phyloP scores from a whole-genome alignment of 2,797 vertebrate genomes.

The Manis javanica region DNA sequence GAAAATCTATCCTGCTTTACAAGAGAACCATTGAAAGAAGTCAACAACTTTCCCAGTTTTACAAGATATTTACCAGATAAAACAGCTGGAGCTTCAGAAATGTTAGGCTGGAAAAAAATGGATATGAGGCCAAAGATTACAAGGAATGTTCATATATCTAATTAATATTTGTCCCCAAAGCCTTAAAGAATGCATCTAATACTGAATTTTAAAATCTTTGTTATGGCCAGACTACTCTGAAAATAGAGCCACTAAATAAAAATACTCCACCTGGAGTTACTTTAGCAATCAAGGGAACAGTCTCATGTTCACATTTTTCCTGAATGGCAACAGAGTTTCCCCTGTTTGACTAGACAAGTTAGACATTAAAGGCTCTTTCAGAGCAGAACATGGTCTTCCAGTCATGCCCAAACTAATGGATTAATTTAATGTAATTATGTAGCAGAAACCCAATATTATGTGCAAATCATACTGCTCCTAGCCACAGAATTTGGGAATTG shows the following conservation, averaged over 20 bases:
- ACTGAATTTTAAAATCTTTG: neutral
- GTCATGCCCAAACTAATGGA: neutral
- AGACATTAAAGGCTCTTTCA: neutral
- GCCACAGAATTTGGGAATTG: neutral
- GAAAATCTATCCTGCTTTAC: neutral
- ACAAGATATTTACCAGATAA: constrained; percentile 24
- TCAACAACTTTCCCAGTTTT: neutral
- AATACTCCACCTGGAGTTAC: neutral
- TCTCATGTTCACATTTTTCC: neutral
- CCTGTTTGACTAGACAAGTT: neutral
- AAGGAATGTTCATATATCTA: neutral
- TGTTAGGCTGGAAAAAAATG: neutral
- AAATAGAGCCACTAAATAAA: neutral
- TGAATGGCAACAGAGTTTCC: constrained; percentile 18
- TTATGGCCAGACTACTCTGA: neutral
- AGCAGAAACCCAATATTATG: neutral
- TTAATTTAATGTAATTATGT: constrained; percentile 17
- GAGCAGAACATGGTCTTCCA: neutral
- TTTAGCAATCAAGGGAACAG: neutral
- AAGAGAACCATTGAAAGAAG: neutral
- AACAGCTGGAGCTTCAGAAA: neutral
- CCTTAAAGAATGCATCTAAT: neutral
- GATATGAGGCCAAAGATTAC: neutral
- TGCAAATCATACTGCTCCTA: neutral
- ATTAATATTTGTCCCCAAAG: neutral